phyloP scores from a whole-genome alignment of 2,888 invertebrate genomes.

The Siphonodentalium dalli region DNA sequence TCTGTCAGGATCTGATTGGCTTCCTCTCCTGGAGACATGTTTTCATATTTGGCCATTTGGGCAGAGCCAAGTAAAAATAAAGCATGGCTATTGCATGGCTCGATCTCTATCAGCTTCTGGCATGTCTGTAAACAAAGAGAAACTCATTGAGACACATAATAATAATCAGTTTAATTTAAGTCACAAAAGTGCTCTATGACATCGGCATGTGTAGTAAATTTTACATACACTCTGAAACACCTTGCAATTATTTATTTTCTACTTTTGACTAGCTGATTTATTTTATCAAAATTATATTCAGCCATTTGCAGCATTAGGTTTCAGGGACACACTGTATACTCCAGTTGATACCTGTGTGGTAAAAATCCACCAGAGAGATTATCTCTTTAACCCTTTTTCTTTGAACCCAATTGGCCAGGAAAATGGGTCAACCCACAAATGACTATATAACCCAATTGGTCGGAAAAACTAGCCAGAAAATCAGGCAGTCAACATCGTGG shows the following conservation, averaged over 20 bases:
- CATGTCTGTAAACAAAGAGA: slow-evolving; percentile 46
- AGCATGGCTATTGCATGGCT: slow-evolving; percentile 56
- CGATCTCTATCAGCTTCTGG: slow-evolving; percentile 54
- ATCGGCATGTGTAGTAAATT: neutral
- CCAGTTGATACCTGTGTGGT: too few relatives aligned
- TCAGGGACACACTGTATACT: too few relatives aligned
- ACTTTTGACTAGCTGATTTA: too few relatives aligned
- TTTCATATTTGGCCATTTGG: slow-evolving; percentile 56
- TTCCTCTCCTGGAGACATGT: slow-evolving; percentile 44
- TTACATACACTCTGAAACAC: too few relatives aligned
- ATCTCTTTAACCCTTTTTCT: neutral
- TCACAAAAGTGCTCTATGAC: neutral
- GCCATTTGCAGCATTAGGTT: too few relatives aligned
- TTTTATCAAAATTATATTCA: too few relatives aligned
- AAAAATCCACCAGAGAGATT: neutral
- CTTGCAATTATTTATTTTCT: too few relatives aligned
- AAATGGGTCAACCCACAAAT: neutral
- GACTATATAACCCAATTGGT: too few relatives aligned
- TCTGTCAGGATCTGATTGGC: slow-evolving; percentile 47
- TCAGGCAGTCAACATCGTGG: too few relatives aligned
- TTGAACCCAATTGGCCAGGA: neutral
- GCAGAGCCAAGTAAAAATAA: slow-evolving; percentile 56
- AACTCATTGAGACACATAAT: neutral
- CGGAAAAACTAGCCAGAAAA: too few relatives aligned
- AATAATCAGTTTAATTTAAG: neutral